Evolutionary conservation across 2,113 vertebrate species (phyloP), one percentile per base, ranked within the genome.

Genomic region (Polypterus bichir): DNA sequence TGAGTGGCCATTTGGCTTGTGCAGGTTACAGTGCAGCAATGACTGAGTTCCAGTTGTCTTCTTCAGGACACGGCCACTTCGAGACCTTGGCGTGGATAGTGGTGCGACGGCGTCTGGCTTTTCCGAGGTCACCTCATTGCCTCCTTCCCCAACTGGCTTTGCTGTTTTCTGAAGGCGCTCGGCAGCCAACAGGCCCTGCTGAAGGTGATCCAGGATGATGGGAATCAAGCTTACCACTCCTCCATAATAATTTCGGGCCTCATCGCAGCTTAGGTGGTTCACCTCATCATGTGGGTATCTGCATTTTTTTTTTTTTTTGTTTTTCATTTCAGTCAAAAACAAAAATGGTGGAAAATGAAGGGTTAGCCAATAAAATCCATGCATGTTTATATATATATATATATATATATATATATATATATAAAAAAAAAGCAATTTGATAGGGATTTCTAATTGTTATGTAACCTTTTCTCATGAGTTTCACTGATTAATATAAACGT

Each of bases 141-240:
- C 27, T 27, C 47, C 57, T 56, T 49, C 46, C 8, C 4, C 4
- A 44, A 44, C 27, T 3, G 6, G 7, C 48, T 44, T 7, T 51
- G 4, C 8, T 57, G 8, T 27, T 27, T 55, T 55, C 46, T 59
- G 49, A 49, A 27, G 9, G 8, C 51, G 2, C 48, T 49, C 6
- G 4, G 61, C 6, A 6, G 9, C 48, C 47, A 69, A 60, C 0
- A 84, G 9, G 76, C 81, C 83, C 9, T 81, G 73, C 59, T 53
- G 79, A 63, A 90, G 62, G 6, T 62, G 57, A 64, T 90, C 90
- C 0, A 89, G 59, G 0, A 79, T 51, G 9, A 88, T 4, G 11
- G 89, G 86, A 53, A 90, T 71, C 62, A 90, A 70, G 72, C 89
- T 92, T 65, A 90, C 83, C 62, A 90, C 76, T 0, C 87, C 89